These are phyloP conservation scores for Neogale vison DNA, from an alignment of 2,113 vertebrate species.

Conservation along the genomic window DNA sequence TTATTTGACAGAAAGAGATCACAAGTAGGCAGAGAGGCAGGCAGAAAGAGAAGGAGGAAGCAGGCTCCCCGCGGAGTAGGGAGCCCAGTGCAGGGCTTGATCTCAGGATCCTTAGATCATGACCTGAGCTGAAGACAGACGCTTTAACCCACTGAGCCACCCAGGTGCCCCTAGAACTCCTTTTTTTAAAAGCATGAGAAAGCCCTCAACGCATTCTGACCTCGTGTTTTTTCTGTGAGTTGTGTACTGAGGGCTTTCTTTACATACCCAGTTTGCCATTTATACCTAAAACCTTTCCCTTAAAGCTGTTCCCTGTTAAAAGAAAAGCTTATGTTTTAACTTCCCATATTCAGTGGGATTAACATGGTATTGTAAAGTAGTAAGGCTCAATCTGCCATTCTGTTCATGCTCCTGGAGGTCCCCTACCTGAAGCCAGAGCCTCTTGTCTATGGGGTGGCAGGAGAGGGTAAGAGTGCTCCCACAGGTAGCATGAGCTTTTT, in stretches of 20 bases:
- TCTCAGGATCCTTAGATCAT: no score
- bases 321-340: not conserved
- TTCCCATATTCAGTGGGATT: not conserved
- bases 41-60: no score
- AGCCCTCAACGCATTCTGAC: not conserved
- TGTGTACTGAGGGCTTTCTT: not conserved
- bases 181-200: not conserved
- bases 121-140: no score
- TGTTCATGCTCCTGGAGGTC: not conserved
- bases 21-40: no score
- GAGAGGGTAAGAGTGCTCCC: not conserved
- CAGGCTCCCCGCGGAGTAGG: no score
- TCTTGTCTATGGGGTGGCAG: no score
- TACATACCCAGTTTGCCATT: not conserved
- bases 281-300: not conserved
- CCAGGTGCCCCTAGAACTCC: no score
- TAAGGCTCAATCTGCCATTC: not conserved
- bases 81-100: no score
- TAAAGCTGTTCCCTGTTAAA: not conserved
- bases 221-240: not conserved
- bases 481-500: not conserved
- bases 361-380: not conserved
- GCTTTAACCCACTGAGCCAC: no score
- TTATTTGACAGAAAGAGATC: no score
- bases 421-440: not conserved